Conservation (phyloP, 2,888 invertebrate species). For the Cyrtodaria siliqua region DNA sequence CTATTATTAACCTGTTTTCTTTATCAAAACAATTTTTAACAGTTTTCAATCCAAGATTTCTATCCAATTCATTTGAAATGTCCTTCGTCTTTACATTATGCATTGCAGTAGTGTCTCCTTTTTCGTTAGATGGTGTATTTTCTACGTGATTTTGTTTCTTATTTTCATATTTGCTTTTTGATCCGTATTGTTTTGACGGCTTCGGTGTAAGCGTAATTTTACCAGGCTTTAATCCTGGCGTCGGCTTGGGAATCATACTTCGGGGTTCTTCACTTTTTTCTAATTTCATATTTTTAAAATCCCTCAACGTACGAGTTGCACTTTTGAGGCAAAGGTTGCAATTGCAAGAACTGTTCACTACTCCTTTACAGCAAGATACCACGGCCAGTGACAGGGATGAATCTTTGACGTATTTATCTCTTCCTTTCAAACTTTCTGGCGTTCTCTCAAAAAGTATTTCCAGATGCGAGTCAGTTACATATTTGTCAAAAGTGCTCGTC, state of each 20-base stretch:
- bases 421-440: background rate
- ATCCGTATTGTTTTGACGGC: constrained; percentile 31
- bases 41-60: too few species aligned
- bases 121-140: too few species aligned
- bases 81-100: too few species aligned
- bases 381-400: constrained; percentile 38
- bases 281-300: background rate
- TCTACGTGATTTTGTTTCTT: background rate
- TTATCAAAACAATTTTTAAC: too few species aligned
- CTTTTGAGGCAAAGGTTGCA: constrained; percentile 18
- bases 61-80: too few species aligned
- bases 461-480: background rate
- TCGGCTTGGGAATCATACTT: constrained; percentile 38
- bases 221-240: constrained; percentile 31
- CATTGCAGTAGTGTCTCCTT: too few species aligned
- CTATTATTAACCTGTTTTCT: too few species aligned
- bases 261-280: background rate
- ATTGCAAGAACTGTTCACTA: constrained; percentile 44
- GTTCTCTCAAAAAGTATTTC: background rate
- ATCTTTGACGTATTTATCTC: background rate
- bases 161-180: constrained; percentile 5
- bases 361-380: constrained; percentile 50
- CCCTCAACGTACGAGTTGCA: background rate
- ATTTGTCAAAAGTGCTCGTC: too few species aligned
- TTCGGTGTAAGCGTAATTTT: constrained; percentile 44